A percentile compares a stretch with the other conserved stretches of the same genome.
These are phyloP conservation scores for Elymnias hypermnestra DNA, from an alignment of 1,140 invertebrate species.

Conservation along the genomic window DNA sequence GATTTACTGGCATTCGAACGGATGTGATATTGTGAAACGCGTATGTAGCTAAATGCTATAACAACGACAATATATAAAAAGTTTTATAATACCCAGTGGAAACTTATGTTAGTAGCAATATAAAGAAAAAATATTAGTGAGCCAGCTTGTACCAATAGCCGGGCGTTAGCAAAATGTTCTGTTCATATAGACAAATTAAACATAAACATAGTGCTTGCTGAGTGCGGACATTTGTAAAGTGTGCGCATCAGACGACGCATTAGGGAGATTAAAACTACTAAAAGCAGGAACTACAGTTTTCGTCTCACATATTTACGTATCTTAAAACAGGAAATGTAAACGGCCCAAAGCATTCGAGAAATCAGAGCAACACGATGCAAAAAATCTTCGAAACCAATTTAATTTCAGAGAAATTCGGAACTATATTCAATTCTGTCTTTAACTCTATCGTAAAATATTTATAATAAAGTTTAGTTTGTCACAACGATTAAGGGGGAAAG, in stretches of 20 bases:
- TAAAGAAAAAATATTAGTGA: constrained; percentile 21
- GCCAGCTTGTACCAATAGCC: constrained; percentile 23
- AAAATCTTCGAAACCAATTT: constrained; percentile 10
- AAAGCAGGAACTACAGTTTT: constrained; percentile 44
- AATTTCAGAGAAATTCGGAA: constrained; percentile 6
- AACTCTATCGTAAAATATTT: constrained; percentile 16
- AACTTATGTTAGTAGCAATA: constrained; percentile 11
- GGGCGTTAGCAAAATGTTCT: constrained; percentile 14
- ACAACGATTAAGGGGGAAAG: background rate
- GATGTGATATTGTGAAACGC: too few relatives aligned
- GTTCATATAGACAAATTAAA: constrained; percentile 36
- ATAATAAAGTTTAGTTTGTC: constrained; percentile 13
- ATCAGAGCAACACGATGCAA: constrained; percentile 9
- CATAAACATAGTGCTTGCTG: constrained; percentile 33
- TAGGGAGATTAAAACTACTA: constrained; percentile 68
- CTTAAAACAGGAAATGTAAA: constrained; percentile 17
- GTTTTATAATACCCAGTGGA: constrained; percentile 14
- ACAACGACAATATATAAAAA: constrained; percentile 13
- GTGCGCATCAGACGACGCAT: constrained; percentile 51
- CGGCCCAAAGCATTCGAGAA: background rate
- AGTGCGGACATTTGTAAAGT: constrained; percentile 48
- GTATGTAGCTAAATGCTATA: constrained; percentile 4
- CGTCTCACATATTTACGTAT: constrained; percentile 24
- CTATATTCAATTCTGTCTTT: constrained; percentile 13
- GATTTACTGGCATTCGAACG: too few relatives aligned